Evolutionary conservation across 1,140 invertebrate genomes (phyloP).

Genomic region (Pogonomyrmex barbatus): DNA sequence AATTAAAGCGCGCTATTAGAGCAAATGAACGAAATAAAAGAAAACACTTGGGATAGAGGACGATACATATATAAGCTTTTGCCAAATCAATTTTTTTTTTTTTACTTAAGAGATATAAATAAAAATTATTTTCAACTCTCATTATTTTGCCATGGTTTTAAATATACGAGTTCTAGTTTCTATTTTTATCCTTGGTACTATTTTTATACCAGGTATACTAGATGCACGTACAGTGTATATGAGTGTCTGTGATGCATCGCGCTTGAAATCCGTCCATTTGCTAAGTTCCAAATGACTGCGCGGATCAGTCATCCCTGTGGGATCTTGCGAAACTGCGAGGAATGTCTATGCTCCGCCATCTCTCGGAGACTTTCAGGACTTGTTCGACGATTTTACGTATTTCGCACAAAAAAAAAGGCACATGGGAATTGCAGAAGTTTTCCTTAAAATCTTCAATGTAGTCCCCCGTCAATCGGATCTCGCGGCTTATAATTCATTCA

Average conservation of each 20-base stretch:
- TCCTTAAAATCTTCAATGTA: neutral
- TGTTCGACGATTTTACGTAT: constrained; percentile 79
- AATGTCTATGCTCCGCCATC: constrained; percentile 80
- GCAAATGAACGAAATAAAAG: neutral
- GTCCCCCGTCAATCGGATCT: neutral
- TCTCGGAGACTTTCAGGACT: constrained; percentile 81
- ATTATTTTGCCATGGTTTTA: neutral
- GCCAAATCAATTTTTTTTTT: neutral
- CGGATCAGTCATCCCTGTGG: constrained; percentile 8
- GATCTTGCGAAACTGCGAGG: constrained; percentile 30
- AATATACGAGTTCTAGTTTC: neutral
- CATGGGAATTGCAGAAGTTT: constrained; percentile 70
- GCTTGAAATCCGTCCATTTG: neutral
- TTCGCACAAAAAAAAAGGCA: constrained; percentile 81
- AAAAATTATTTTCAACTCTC: neutral
- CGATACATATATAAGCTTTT: neutral
- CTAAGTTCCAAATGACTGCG: neutral
- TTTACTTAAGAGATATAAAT: neutral
- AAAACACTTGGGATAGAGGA: neutral
- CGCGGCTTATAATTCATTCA: neutral
- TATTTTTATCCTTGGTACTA: neutral
- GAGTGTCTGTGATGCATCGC: neutral
- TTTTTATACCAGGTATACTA: neutral
- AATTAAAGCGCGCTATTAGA: neutral
- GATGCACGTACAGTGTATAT: no score